These are phyloP conservation scores for Xanthia togata DNA, from an alignment of 2,888 invertebrate species.

Conservation along the genomic window DNA sequence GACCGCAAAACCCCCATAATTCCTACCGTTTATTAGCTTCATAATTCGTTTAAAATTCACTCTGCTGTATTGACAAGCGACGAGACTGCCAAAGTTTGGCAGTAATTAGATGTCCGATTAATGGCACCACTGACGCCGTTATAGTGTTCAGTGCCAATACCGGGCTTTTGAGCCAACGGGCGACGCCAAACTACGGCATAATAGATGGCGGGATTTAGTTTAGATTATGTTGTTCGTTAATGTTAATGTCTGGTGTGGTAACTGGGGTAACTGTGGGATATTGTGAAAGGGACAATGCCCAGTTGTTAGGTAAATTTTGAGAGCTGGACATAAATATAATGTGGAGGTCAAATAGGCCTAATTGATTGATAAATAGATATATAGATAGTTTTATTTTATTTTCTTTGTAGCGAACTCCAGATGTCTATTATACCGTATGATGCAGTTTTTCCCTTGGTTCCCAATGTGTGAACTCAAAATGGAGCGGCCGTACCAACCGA, in stretches of 20 bases:
- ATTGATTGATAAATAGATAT: not conserved
- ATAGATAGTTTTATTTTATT: not conserved
- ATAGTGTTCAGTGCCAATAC: conserved; percentile 55
- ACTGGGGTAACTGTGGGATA: not conserved
- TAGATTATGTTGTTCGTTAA: conserved; percentile 56
- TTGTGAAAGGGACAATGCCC: not conserved
- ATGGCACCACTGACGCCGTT: conserved; percentile 35
- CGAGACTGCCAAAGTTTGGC: conserved; percentile 48
- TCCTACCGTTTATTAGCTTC: conserved; percentile 1
- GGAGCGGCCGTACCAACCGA: not conserved
- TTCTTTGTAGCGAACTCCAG: not conserved
- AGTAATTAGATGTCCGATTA: conserved; percentile 62
- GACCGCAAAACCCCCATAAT: not conserved
- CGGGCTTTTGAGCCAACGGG: conserved; percentile 40
- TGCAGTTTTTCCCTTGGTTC: too few relatives aligned
- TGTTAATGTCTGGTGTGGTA: conserved; percentile 13
- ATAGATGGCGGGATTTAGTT: conserved; percentile 45
- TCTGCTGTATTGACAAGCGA: conserved; percentile 36
- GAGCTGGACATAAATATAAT: too few relatives aligned
- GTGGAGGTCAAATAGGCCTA: too few relatives aligned
- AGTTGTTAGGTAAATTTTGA: not conserved
- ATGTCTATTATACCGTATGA: not conserved
- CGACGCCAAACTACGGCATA: conserved; percentile 42
- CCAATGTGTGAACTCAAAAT: not conserved
- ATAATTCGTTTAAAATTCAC: conserved; percentile 31